Evolutionary conservation across 1,140 invertebrate species (phyloP).

Genomic region (Microplitis mediator): DNA sequence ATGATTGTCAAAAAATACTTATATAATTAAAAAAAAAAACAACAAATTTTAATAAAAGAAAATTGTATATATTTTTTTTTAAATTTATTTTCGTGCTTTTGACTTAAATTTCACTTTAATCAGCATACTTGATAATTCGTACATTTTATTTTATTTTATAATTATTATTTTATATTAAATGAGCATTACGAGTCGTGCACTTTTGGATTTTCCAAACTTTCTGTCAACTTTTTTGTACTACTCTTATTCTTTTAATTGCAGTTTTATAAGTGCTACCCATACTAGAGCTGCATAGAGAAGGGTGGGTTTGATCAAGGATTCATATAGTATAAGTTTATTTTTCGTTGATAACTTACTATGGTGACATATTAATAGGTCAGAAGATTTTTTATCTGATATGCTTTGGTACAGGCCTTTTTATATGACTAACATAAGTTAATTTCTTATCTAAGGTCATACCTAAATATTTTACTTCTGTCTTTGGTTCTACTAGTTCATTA

Average conservation of each 20-base stretch:
- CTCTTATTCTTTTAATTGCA: conserved; percentile 11
- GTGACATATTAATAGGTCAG: conserved; percentile 17
- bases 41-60: too few relatives aligned
- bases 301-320: conserved; percentile 9
- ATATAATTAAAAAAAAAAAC: too few relatives aligned
- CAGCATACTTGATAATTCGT: too few relatives aligned
- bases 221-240: conserved; percentile 1
- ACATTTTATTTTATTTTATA: too few relatives aligned
- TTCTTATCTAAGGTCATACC: conserved; percentile 26
- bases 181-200: too few relatives aligned
- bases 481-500: not conserved
- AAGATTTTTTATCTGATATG: conserved; percentile 2
- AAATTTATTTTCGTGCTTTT: too few relatives aligned
- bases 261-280: not conserved
- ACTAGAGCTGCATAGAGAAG: conserved; percentile 4
- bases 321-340: conserved; percentile 26
- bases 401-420: conserved; percentile 18
- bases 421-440: conserved; percentile 16
- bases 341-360: conserved; percentile 21
- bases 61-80: too few relatives aligned
- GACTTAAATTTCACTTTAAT: too few relatives aligned
- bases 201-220: too few relatives aligned
- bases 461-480: conserved; percentile 26
- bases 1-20: too few relatives aligned
- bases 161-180: too few relatives aligned